A percentile compares a stretch with the other conserved stretches of the same genome.
Evolutionary conservation across 2,888 invertebrate species (phyloP).

Genomic region (Parelbella ahira): DNA sequence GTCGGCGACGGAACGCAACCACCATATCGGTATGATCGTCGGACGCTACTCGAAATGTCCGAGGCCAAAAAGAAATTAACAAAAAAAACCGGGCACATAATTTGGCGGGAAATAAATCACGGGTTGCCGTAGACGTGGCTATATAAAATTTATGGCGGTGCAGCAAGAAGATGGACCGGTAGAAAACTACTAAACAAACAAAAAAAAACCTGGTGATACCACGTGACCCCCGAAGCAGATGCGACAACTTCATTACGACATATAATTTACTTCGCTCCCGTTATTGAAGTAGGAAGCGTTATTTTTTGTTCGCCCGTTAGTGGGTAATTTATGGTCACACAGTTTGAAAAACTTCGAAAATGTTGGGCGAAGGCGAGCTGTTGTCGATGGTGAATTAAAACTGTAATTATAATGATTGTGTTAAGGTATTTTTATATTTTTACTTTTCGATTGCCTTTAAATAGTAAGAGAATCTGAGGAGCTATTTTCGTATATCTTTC

Average conservation of each 20-base stretch:
- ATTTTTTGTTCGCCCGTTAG: constrained; percentile 63
- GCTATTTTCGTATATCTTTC: too few relatives aligned
- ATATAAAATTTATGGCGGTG: constrained; percentile 75
- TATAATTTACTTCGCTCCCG: constrained; percentile 74
- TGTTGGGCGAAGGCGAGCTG: constrained; percentile 46
- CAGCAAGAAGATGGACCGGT: constrained; percentile 51
- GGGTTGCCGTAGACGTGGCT: constrained; percentile 59
- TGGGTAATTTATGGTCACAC: constrained; percentile 66
- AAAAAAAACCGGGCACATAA: constrained; percentile 64
- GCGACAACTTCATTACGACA: constrained; percentile 68
- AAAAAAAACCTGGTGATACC: constrained; percentile 50
- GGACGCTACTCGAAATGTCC: constrained; percentile 74
- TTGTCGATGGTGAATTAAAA: constrained; percentile 37
- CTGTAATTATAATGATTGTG: constrained; percentile 31
- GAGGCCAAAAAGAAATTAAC: constrained; percentile 55
- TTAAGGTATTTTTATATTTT: too few relatives aligned
- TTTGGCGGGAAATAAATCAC: constrained; percentile 80
- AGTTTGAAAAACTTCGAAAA: constrained; percentile 54
- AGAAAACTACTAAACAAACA: constrained; percentile 57
- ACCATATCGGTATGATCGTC: constrained; percentile 73
- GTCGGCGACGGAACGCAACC: constrained; percentile 65
- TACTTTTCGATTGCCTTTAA: too few relatives aligned
- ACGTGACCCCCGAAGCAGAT: constrained; percentile 64
- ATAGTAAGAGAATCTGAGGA: too few relatives aligned
- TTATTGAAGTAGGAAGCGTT: constrained; percentile 71